These are phyloP conservation scores for Podocnemis expansa DNA, from an alignment of 2,113 vertebrate species.

Conservation along the genomic window DNA sequence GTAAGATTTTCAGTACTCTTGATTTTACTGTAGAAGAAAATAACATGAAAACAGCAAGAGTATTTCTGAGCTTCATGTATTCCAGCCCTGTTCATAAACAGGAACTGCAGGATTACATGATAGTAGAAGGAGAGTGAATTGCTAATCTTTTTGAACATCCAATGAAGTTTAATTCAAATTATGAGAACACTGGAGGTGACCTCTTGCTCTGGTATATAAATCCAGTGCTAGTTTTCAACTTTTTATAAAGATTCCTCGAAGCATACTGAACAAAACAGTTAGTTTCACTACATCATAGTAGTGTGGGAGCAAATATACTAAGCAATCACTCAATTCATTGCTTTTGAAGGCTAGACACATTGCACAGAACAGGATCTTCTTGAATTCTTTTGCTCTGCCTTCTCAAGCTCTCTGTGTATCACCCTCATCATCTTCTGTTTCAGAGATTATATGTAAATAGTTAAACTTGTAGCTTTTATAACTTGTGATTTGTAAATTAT, in stretches of 20 bases:
- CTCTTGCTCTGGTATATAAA: not conserved
- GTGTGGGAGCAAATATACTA: not conserved
- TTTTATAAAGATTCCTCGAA: not conserved
- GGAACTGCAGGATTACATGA: not conserved
- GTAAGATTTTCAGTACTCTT: not conserved
- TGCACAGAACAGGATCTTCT: not conserved
- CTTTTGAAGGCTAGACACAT: not conserved
- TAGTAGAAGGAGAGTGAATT: not conserved
- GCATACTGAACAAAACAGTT: not conserved
- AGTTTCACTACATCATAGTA: not conserved
- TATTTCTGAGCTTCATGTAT: not conserved
- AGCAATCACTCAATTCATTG: not conserved
- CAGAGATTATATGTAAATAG: not conserved
- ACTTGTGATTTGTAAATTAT: not conserved
- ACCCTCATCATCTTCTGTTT: not conserved
- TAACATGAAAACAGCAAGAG: not conserved
- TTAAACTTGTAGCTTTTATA: not conserved
- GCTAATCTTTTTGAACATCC: not conserved
- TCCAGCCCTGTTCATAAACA: not conserved
- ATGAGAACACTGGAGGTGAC: no score
- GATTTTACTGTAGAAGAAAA: not conserved
- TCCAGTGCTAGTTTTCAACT: not conserved
- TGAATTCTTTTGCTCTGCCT: accelerated
- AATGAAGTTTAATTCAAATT: no score
- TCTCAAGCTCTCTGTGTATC: not conserved